Percentiles rank a stretch among this genome's conserved stretches.
phyloP scores from a whole-genome alignment of 92 coral and sea anemone species.

The Porites cylindrica region DNA sequence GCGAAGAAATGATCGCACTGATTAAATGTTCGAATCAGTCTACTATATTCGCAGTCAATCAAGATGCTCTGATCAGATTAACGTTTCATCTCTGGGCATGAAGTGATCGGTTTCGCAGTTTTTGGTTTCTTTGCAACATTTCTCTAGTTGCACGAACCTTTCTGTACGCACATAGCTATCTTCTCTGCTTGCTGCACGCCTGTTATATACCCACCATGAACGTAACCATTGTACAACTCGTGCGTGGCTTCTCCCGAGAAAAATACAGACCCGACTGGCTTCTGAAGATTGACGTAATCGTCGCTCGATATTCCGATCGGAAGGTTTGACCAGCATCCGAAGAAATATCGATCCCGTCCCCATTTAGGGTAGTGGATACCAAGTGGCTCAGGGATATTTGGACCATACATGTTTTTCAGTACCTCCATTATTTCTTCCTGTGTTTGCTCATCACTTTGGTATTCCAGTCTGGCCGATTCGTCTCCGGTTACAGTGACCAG shows the following conservation, averaged over 20 bases:
- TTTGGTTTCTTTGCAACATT: neutral
- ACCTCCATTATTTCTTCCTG: conserved; percentile 82
- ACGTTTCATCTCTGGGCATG: no score
- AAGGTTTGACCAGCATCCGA: conserved; percentile 84
- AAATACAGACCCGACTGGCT: conserved; percentile 64
- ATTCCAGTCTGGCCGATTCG: conserved; percentile 79
- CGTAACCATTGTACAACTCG: conserved; percentile 87
- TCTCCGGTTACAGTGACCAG: conserved; percentile 87
- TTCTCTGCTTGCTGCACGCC: conserved; percentile 72
- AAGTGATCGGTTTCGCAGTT: neutral
- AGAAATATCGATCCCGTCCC: conserved; percentile 74
- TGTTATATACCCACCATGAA: conserved; percentile 83
- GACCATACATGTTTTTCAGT: conserved; percentile 73
- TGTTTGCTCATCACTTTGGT: conserved; percentile 66
- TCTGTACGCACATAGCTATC: conserved; percentile 50
- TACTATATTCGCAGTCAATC: no score
- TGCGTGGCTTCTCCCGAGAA: conserved; percentile 91
- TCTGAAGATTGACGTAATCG: conserved; percentile 72
- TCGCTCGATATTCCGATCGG: conserved; percentile 77
- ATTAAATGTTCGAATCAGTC: no score
- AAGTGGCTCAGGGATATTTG: conserved; percentile 70
- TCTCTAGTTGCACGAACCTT: conserved; percentile 10
- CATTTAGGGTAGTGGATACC: conserved; percentile 77
- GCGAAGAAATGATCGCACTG: no score
- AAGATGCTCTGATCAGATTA: no score